A percentile compares a stretch with the other conserved stretches of the same genome.
phyloP scores from a whole-genome alignment of 2,888 invertebrate species.

The Mayetiola destructor region DNA sequence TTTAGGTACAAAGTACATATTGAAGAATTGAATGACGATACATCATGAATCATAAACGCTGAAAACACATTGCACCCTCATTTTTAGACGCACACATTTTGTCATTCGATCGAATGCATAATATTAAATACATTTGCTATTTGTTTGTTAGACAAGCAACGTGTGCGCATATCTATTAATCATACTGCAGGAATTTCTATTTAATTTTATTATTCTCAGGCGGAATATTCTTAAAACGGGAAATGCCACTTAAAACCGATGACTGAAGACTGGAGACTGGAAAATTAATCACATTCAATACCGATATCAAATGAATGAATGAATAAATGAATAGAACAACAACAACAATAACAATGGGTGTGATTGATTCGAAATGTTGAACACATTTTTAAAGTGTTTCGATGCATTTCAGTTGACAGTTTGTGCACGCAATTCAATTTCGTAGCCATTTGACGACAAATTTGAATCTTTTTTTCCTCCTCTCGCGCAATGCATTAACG shows the following conservation, averaged over 20 bases:
- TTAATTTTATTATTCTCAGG: background rate
- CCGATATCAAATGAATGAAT: too few species aligned
- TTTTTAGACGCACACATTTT: background rate
- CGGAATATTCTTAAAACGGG: background rate
- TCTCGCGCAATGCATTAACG: background rate
- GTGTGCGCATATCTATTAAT: background rate
- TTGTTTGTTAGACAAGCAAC: background rate
- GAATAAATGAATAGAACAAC: too few species aligned
- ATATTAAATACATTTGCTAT: constrained; percentile 6
- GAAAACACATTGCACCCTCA: constrained; percentile 10
- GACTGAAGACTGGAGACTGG: too few species aligned
- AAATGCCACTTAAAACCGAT: too few species aligned
- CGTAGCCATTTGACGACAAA: background rate
- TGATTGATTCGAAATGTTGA: too few species aligned
- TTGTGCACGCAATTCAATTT: constrained; percentile 1
- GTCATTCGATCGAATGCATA: background rate
- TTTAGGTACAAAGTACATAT: too few species aligned
- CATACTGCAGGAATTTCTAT: background rate
- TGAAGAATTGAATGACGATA: too few species aligned
- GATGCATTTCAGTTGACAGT: background rate
- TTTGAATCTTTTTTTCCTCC: background rate
- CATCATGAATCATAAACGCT: too few species aligned
- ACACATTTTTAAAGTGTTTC: too few species aligned
- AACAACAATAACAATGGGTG: too few species aligned
- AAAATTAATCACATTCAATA: too few species aligned